A percentile compares a stretch with the other conserved stretches of the same genome.
Conservation (phyloP, 2,888 invertebrate genomes). For the Aporophyla lueneburgensis region DNA sequence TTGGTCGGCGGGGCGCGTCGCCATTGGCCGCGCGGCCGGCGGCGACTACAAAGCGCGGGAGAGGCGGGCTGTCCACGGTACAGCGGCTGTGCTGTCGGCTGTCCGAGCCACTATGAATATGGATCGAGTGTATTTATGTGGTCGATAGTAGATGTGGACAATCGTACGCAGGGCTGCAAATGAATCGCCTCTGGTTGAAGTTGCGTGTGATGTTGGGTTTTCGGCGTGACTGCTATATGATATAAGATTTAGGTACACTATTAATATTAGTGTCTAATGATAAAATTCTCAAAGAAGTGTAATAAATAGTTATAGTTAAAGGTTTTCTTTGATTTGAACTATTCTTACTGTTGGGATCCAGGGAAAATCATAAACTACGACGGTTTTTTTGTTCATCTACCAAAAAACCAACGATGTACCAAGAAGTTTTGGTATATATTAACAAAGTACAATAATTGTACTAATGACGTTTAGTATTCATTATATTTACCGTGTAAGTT, state of each 20-base stretch:
- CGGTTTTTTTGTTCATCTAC: background rate
- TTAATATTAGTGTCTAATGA: background rate
- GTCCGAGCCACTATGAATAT: slow-evolving; percentile 85
- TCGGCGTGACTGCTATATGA: background rate
- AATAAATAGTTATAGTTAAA: no score
- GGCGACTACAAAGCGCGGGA: slow-evolving; percentile 83
- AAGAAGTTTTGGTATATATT: background rate
- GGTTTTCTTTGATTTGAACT: background rate
- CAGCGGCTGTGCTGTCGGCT: slow-evolving; percentile 81
- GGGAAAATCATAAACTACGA: background rate
- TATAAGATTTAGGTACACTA: background rate
- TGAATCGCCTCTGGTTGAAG: slow-evolving; percentile 44
- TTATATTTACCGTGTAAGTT: background rate
- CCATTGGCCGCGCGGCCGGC: slow-evolving; percentile 82
- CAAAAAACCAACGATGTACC: background rate
- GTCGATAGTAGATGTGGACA: slow-evolving; percentile 56
- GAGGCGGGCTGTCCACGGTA: slow-evolving; percentile 83
- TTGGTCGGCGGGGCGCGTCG: slow-evolving; percentile 78
- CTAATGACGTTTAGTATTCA: background rate
- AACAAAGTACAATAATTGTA: background rate
- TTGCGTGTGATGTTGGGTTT: slow-evolving; percentile 10
- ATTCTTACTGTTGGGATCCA: background rate
- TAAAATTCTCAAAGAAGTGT: background rate
- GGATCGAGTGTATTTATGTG: slow-evolving; percentile 75
- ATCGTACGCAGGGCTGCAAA: slow-evolving; percentile 61